Evolutionary conservation across 2,113 vertebrate species (phyloP), one percentile per base, ranked within the genome.

Genomic region (Microcebus griseorufus): DNA sequence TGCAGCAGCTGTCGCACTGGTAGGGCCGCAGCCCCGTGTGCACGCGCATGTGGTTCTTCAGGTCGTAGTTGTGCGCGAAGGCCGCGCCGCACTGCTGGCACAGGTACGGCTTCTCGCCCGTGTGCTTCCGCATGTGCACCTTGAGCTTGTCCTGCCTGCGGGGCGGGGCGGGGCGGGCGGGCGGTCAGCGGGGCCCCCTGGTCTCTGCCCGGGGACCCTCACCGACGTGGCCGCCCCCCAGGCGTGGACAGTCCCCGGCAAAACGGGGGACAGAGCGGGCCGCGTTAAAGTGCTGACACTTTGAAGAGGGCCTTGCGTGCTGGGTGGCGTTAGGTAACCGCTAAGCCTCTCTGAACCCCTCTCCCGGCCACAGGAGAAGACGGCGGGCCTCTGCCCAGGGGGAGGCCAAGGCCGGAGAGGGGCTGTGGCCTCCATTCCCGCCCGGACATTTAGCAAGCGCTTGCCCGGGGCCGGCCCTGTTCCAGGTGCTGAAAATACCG

Each of bases 11-110:
- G 96, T 99, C 99, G 96, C 99, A 99, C 99, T 99, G 99, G 98
- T 99, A 99, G 91, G 99, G 99, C n/a, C 99, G 98, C 97, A 99
- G 99, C 96, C 99, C 99, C 0, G 99, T 99, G 99, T 99, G 99
- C 88, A 99, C 99, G 0, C 99, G 99, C 99, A 99, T 99, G 99
- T 99, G 99, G 99, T 99, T 99, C 98, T 99, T 99, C 98, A 99
- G 99, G 99, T 99, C 99, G 98, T 99, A 99, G 99, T 99, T 99
- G 98, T 99, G 99, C 25, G 99, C 99, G 73, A 99, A 99, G 92
- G 99, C 99, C 0, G 99, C 99, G 2, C 99, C 99, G 79, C 99
- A 99, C 91, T 99, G 99, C 97, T 99, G 99, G 98, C 99, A 99
- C 98, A 99, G 98, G 98, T 99, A 99, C 65, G 99, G 99, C 99